Percentiles rank a stretch among this genome's conserved stretches.
Evolutionary conservation across 2,113 vertebrate genomes (phyloP).

Genomic region (Coturnix japonica): DNA sequence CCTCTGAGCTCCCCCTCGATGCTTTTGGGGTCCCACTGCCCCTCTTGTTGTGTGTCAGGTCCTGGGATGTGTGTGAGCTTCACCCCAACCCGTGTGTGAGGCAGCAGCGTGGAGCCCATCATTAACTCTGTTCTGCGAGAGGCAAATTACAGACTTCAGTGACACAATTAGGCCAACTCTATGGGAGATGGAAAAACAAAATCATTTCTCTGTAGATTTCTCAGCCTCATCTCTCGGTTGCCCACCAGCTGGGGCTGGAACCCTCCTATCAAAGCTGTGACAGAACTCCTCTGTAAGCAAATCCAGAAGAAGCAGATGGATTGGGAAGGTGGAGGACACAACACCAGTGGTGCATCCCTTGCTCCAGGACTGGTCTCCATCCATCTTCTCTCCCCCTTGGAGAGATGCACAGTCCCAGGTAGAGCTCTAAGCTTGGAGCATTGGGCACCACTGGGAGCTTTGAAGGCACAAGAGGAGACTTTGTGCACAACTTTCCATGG

Average conservation of each 20-base stretch:
- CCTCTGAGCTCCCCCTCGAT: neutral
- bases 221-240: neutral
- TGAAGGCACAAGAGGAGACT: neutral
- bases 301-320: neutral
- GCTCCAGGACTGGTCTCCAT: neutral
- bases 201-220: constrained; percentile 4
- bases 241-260: neutral
- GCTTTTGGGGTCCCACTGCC: neutral
- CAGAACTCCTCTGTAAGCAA: neutral
- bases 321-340: neutral
- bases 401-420: neutral
- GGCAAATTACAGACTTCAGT: constrained; percentile 61
- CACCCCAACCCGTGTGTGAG: neutral
- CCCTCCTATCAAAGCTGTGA: fast-evolving
- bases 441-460: neutral
- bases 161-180: constrained; percentile 56
- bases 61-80: neutral
- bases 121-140: constrained; percentile 54
- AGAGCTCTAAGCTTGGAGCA: neutral
- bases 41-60: neutral
- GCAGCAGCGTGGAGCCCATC: constrained; percentile 24
- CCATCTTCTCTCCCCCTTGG: neutral
- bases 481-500: neutral
- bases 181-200: constrained; percentile 57
- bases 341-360: neutral